Conservation (phyloP, 2,797 vertebrate species). For the Spea hammondii region DNA sequence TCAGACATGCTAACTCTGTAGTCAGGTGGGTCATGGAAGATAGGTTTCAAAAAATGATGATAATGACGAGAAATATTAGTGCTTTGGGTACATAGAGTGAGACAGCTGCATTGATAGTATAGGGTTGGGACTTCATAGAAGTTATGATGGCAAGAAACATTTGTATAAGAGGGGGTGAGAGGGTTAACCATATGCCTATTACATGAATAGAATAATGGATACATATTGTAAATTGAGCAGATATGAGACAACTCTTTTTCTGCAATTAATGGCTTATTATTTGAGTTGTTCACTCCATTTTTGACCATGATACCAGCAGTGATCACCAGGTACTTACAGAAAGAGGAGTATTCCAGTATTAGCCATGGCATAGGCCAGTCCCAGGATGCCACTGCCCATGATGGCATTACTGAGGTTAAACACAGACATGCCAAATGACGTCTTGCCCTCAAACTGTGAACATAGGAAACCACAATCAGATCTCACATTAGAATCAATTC, state of each 20-base stretch:
- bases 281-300: neutral
- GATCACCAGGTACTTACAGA: constrained; percentile 25
- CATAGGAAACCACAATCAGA: neutral
- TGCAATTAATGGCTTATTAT: neutral
- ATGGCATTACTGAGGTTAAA: constrained; percentile 98
- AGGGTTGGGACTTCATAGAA: no score
- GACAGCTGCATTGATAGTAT: no score
- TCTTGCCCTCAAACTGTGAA: constrained; percentile 93
- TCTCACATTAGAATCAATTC: neutral
- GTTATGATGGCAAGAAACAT: neutral
- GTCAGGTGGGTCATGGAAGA: no score
- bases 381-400: constrained; percentile 98
- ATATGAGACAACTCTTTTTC: no score
- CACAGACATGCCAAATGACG: constrained; percentile 95
- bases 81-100: no score
- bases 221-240: no score
- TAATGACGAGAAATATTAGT: no score
- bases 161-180: neutral
- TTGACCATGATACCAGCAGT: neutral
- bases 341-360: constrained; percentile 74
- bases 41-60: no score
- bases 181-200: neutral
- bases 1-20: neutral
- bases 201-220: no score
- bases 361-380: constrained; percentile 95